Evolutionary conservation across 1,140 invertebrate species (phyloP).

Genomic region (Drosophila eugracilis): DNA sequence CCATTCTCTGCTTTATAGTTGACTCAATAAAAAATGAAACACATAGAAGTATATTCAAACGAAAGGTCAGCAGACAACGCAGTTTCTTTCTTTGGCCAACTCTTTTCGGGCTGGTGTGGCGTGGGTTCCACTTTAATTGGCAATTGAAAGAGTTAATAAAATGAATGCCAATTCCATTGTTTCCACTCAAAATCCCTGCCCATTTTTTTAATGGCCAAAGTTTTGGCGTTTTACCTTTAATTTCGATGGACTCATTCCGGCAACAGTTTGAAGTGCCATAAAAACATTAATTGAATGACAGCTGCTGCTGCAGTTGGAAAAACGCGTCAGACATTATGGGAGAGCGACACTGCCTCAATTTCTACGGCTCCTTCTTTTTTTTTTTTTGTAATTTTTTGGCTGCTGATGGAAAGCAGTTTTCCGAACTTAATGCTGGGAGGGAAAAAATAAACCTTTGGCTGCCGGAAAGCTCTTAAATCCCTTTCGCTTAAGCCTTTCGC

Average conservation of each 20-base stretch:
- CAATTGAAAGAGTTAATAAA: slow-evolving; percentile 73
- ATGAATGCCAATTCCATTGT: slow-evolving; percentile 59
- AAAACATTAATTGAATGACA: slow-evolving; percentile 66
- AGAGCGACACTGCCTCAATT: slow-evolving; percentile 22
- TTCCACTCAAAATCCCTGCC: slow-evolving; percentile 30
- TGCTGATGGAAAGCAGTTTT: slow-evolving; percentile 26
- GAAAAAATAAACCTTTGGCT: slow-evolving; percentile 31
- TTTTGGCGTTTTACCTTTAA: slow-evolving; percentile 63
- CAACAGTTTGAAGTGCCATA: slow-evolving; percentile 72
- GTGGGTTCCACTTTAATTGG: slow-evolving; percentile 57
- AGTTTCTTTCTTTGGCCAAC: background rate
- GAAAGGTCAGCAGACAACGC: slow-evolving; percentile 24
- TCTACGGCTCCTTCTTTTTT: slow-evolving; percentile 1
- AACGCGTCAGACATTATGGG: slow-evolving; percentile 59
- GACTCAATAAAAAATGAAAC: slow-evolving; percentile 47
- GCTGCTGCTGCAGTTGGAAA: slow-evolving; percentile 40
- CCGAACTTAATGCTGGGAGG: slow-evolving; percentile 47
- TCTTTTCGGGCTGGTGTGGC: background rate
- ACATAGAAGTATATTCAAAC: slow-evolving; percentile 3
- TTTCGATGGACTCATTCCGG: slow-evolving; percentile 58
- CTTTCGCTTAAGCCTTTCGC: slow-evolving; percentile 67
- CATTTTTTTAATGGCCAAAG: slow-evolving; percentile 53
- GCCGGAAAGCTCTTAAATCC: slow-evolving; percentile 58
- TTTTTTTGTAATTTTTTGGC: background rate
- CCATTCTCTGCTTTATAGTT: slow-evolving; percentile 56